phyloP scores from a whole-genome alignment of 2,797 vertebrate genomes.

The Alca torda region DNA sequence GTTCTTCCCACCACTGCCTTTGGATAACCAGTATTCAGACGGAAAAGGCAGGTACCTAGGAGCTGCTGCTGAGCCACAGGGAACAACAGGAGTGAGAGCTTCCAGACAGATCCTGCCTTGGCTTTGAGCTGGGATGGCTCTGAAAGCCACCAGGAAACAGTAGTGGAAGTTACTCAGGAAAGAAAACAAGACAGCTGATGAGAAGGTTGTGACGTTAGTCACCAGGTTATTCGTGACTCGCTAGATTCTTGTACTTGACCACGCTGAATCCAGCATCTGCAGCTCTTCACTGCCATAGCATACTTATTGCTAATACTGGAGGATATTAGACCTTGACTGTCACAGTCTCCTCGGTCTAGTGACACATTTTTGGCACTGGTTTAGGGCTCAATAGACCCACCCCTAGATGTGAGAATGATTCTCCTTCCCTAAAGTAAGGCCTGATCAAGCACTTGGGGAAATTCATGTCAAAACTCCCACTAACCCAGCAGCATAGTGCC shows the following conservation, averaged over 20 bases:
- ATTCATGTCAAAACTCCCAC: not conserved
- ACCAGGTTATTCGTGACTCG: not conserved
- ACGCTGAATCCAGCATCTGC: rapidly evolving
- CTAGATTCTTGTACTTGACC: not conserved
- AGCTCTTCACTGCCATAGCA: not conserved
- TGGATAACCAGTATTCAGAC: not conserved
- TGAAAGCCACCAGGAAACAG: not conserved
- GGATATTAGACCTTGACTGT: not conserved
- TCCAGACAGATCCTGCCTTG: not conserved
- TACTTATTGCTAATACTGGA: not conserved
- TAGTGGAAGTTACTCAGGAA: not conserved
- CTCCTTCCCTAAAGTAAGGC: not conserved
- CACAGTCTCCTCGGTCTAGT: not conserved
- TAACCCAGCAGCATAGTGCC: not conserved
- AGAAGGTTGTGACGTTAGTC: not conserved
- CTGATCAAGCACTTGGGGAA: not conserved
- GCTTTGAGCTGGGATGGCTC: not conserved
- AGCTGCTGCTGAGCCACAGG: not conserved
- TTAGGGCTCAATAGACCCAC: not conserved
- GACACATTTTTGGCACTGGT: not conserved
- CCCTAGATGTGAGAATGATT: not conserved
- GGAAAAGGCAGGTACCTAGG: not conserved
- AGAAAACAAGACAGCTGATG: not conserved
- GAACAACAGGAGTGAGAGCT: not conserved
- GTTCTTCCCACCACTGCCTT: not conserved